phyloP scores from a whole-genome alignment of 1,140 invertebrate genomes.

The Phortica variegata region DNA sequence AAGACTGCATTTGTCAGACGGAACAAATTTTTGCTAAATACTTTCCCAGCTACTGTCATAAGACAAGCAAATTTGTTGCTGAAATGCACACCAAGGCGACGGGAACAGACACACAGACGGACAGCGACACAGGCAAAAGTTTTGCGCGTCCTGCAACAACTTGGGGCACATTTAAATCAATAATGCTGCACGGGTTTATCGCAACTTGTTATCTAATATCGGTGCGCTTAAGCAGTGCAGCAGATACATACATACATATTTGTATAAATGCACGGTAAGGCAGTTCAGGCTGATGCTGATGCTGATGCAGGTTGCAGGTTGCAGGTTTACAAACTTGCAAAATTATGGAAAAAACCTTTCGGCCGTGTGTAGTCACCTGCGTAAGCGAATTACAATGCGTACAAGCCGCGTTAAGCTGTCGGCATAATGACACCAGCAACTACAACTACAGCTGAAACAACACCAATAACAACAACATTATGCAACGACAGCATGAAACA shows the following conservation, averaged over 20 bases:
- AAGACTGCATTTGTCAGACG: no score
- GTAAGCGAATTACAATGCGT: constrained; percentile 27
- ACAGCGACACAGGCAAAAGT: no score
- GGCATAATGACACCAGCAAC: constrained; percentile 16
- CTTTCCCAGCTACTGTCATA: constrained; percentile 12
- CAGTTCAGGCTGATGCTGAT: no score
- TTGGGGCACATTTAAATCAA: constrained; percentile 28
- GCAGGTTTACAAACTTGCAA: constrained; percentile 39
- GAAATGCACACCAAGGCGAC: constrained; percentile 15
- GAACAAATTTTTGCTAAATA: no score
- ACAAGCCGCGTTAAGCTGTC: not conserved
- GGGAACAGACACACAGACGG: no score
- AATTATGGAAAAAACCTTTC: constrained; percentile 15
- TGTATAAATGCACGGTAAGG: no score
- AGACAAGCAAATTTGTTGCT: not conserved
- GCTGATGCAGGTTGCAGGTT: constrained; percentile 28
- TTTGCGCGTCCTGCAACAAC: no score
- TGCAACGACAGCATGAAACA: constrained; percentile 1
- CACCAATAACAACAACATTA: constrained; percentile 10
- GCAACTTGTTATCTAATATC: constrained; percentile 1
- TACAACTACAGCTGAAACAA: constrained; percentile 16
- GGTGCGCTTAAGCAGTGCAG: not conserved
- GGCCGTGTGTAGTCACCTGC: constrained; percentile 44
- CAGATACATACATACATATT: constrained; percentile 51
- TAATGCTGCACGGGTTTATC: constrained; percentile 13